Evolutionary conservation across 2,888 invertebrate species (phyloP), one percentile per base, ranked within the genome.

Genomic region (Diaperis boleti): DNA sequence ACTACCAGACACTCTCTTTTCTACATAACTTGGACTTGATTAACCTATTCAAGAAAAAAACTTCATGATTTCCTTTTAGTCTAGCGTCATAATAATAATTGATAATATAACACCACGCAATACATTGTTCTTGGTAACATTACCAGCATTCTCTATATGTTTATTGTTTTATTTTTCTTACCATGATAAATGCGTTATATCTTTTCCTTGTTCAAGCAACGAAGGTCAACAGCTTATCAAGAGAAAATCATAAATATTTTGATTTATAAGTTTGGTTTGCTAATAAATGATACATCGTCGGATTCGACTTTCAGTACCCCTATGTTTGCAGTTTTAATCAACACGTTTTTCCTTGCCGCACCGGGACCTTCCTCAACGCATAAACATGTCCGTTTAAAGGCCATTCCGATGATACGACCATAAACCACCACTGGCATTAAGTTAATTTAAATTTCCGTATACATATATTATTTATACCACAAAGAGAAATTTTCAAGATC

Each of bases 401-500:
- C 20, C 41, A 42, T 18, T 17, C 10, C 6, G 17, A 39, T 3
- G 39, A 13, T 39, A 15, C 39, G 13, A 7, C 17, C 5, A 39
- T 39, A 13, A 39, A 39, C 11, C 17, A 15, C 39, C 39, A 39
- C 14, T 39, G 3, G 8, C 14, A 37, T 6, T 10, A 33, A 33
- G 33, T 10, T n/a, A 37, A 17, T 17, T 20, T 10, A 3, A 10
- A 37, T 37, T 52, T 52, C 52, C 52, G 49, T 14, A n/a, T n/a
- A n/a, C 14, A 33, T 49, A 35, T 35, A 17, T 29, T 7, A 49
- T 35, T 37, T 52, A 35, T 49, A 15, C 35, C 52, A 11, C 35
- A 35, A 4, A 49, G 37, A 52, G 52, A 44, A 10, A 52, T 37
- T 52, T 37, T 37, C 52, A 52, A 52, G 52, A 52, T 26, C 52